Evolutionary conservation across 2,797 vertebrate genomes (phyloP).

Genomic region (Astyanax mexicanus): DNA sequence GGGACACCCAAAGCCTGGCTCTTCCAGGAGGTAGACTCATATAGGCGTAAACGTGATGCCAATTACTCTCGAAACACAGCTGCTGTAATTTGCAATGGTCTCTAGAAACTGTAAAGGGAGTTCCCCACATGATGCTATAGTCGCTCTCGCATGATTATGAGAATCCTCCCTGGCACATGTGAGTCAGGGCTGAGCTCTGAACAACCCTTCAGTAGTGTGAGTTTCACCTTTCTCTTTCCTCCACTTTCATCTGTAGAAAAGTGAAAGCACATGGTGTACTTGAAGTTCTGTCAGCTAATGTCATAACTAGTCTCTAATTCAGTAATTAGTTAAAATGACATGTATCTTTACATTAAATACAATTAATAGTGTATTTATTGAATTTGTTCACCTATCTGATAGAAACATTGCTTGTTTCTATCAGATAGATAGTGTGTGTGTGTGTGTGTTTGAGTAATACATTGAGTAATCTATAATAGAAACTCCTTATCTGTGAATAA

Average conservation of each 20-base stretch:
- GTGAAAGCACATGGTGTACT: no score
- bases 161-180: slow-evolving; percentile 17
- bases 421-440: no score
- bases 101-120: slow-evolving; percentile 29
- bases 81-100: slow-evolving; percentile 20
- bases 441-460: no score
- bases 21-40: slow-evolving; percentile 34
- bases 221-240: slow-evolving; percentile 27
- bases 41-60: slow-evolving; percentile 17
- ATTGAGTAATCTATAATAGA: no score
- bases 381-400: no score
- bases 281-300: background rate
- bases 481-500: no score
- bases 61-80: slow-evolving; percentile 37
- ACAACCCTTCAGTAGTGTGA: background rate
- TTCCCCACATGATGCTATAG: slow-evolving; percentile 7
- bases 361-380: no score
- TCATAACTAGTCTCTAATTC: no score
- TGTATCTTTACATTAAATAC: no score
- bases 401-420: no score
- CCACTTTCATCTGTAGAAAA: background rate
- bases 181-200: background rate
- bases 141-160: slow-evolving; percentile 22
- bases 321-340: no score
- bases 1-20: slow-evolving; percentile 33